phyloP scores from a whole-genome alignment of 2,113 vertebrate genomes.

The Mastomys coucha region DNA sequence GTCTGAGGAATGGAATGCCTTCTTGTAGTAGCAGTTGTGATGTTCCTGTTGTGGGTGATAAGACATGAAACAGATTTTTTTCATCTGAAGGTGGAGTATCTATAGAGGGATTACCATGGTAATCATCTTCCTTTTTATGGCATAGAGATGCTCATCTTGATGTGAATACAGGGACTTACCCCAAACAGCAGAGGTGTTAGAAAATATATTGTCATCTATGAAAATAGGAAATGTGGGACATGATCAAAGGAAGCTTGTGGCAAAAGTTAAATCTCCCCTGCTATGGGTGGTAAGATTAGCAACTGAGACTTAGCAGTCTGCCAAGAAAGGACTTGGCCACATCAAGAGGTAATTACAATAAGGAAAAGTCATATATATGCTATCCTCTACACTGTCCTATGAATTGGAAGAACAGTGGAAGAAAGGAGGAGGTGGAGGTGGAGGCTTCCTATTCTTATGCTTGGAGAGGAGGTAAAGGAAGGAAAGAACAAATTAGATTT shows the following conservation, averaged over 20 bases:
- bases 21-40: background rate
- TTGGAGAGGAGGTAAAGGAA: background rate
- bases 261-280: background rate
- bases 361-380: background rate
- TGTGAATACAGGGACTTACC: background rate
- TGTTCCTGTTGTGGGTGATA: background rate
- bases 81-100: background rate
- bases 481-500: background rate
- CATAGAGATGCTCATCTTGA: background rate
- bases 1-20: background rate
- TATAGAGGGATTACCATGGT: background rate
- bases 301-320: background rate
- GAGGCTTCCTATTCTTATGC: background rate
- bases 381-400: background rate
- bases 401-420: background rate
- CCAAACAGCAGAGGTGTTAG: background rate
- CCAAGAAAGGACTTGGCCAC: background rate
- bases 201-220: background rate
- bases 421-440: background rate
- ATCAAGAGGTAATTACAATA: background rate
- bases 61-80: background rate
- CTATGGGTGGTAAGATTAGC: background rate
- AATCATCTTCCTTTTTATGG: background rate
- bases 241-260: background rate
- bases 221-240: background rate